These are phyloP conservation scores for Sylvia atricapilla DNA, from an alignment of 2,113 vertebrate species.

Conservation along the genomic window DNA sequence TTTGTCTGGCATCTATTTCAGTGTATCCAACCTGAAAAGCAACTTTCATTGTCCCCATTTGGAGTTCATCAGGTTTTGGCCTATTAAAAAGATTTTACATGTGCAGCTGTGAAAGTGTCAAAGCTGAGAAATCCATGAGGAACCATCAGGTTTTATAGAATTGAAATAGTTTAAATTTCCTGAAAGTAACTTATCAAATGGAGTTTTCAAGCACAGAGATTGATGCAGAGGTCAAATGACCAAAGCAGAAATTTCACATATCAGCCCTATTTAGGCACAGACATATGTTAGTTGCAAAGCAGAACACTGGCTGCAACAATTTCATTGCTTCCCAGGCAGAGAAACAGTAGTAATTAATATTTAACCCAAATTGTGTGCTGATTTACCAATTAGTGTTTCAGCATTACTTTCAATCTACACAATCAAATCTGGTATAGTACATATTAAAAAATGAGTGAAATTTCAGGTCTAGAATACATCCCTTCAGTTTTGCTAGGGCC, in stretches of 20 bases:
- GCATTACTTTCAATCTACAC: not conserved
- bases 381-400: not conserved
- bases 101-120: not conserved
- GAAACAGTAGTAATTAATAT: not conserved
- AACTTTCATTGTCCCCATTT: not conserved
- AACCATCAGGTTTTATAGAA: not conserved
- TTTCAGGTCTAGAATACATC: not conserved
- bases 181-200: not conserved
- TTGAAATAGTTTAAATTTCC: not conserved
- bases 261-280: not conserved
- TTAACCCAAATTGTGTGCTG: not conserved
- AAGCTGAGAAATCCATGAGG: not conserved
- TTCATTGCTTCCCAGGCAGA: not conserved
- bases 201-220: not conserved
- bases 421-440: not conserved
- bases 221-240: not conserved
- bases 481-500: not conserved
- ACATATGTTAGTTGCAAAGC: not conserved
- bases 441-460: not conserved
- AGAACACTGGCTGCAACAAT: not conserved
- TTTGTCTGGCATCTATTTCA: constrained; percentile 30
- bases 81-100: not conserved
- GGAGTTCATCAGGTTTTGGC: not conserved
- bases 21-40: constrained; percentile 19
- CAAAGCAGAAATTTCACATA: not conserved